Percentiles rank a stretch among this genome's conserved stretches.
These are phyloP conservation scores for Pseudolaguvia tuberculata DNA, from an alignment of 2,113 vertebrate species.

Conservation along the genomic window DNA sequence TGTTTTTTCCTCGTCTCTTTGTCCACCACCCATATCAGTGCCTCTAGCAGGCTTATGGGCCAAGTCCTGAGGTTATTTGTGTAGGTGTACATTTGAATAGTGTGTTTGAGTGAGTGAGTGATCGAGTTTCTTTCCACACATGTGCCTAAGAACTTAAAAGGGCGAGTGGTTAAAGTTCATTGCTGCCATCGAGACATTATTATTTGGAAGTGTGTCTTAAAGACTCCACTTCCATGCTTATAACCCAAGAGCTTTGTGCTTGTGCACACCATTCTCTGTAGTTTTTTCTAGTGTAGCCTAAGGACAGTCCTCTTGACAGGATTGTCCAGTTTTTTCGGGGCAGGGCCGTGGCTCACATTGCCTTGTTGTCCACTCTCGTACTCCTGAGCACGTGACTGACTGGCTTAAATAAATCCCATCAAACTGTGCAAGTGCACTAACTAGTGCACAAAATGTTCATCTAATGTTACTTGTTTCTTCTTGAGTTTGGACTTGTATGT, in stretches of 20 bases:
- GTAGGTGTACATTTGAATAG: slow-evolving; percentile 43
- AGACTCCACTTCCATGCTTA: slow-evolving; percentile 44
- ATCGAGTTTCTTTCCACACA: slow-evolving; percentile 68
- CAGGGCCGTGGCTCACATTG: slow-evolving; percentile 61
- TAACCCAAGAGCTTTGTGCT: slow-evolving; percentile 67
- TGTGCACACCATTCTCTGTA: slow-evolving; percentile 57
- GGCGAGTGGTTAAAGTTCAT: slow-evolving; percentile 56
- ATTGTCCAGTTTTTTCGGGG: slow-evolving; percentile 53
- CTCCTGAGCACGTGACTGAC: slow-evolving; percentile 71
- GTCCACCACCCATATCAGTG: slow-evolving; percentile 47
- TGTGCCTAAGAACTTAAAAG: slow-evolving; percentile 73
- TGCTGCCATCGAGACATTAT: slow-evolving; percentile 74
- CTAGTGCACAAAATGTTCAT: slow-evolving; percentile 70
- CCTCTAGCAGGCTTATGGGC: slow-evolving; percentile 51
- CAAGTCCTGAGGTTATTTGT: slow-evolving; percentile 54
- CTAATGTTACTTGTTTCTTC: slow-evolving; percentile 75
- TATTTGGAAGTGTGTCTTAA: slow-evolving; percentile 58
- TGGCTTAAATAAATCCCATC: slow-evolving; percentile 58
- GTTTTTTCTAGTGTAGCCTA: slow-evolving; percentile 65
- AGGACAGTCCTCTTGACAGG: slow-evolving; percentile 62
- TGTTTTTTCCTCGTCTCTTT: slow-evolving; percentile 23
- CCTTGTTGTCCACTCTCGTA: slow-evolving; percentile 73
- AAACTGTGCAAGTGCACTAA: slow-evolving; percentile 70
- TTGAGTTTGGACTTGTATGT: slow-evolving; percentile 65
- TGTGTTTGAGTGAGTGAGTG: slow-evolving; percentile 28